Conservation (phyloP, 2,888 invertebrate species). For the Lypha dubia region DNA sequence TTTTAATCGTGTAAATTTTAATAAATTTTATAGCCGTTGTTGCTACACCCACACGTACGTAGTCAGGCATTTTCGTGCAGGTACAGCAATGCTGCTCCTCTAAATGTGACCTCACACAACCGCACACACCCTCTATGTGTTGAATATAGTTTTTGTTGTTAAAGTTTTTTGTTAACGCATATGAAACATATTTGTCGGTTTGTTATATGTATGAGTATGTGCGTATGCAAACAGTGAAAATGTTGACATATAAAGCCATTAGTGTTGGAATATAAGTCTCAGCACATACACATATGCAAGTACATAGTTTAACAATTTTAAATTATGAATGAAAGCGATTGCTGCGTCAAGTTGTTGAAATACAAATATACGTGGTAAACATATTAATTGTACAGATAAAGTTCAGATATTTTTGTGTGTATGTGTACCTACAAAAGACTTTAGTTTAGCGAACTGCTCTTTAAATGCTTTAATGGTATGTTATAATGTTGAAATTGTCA, state of each 20-base stretch:
- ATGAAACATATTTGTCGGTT: constrained; percentile 1
- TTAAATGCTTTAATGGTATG: too few species aligned
- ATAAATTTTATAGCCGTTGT: constrained; percentile 53
- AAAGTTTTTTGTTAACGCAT: neutral
- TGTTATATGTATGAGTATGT: constrained; percentile 8
- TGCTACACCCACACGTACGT: neutral
- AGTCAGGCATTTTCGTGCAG: neutral
- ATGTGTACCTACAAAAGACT: neutral
- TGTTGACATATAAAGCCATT: constrained; percentile 58
- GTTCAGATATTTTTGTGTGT: constrained; percentile 10
- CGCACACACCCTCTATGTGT: constrained; percentile 38
- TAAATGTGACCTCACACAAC: too few species aligned
- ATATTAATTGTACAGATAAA: constrained; percentile 54
- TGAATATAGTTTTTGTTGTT: constrained; percentile 43
- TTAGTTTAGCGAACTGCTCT: neutral
- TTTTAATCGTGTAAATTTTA: constrained; percentile 61
- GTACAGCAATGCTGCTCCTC: neutral
- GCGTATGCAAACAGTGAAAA: neutral
- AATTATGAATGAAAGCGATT: neutral
- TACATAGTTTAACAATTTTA: neutral
- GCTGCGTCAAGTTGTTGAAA: constrained; percentile 52
- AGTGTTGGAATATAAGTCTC: constrained; percentile 27
- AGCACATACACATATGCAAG: neutral
- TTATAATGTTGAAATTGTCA: too few species aligned
- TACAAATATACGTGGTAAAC: constrained; percentile 48